phyloP scores from a whole-genome alignment of 2,113 vertebrate genomes.

The Bubo blakistoni region DNA sequence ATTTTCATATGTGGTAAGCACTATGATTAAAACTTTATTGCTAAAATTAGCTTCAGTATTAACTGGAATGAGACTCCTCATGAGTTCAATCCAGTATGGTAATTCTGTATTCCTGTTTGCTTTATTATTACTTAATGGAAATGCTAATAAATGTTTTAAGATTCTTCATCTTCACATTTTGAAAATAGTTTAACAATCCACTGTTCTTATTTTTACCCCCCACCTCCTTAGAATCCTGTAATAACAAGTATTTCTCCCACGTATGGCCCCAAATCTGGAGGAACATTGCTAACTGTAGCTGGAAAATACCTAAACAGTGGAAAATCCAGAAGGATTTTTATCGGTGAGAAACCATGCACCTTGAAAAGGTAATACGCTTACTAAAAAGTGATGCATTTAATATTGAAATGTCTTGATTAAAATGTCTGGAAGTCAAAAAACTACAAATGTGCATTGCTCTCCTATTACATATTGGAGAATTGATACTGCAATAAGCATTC shows the following conservation, averaged over 20 bases:
- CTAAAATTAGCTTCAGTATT: background rate
- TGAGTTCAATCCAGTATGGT: background rate
- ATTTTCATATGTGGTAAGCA: slow-evolving; percentile 91
- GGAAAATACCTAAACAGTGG: slow-evolving; percentile 88
- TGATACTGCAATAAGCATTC: background rate
- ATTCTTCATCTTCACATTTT: background rate
- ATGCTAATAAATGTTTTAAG: background rate
- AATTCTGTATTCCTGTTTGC: background rate
- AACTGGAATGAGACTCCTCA: background rate
- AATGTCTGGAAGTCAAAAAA: background rate
- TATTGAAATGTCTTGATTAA: background rate
- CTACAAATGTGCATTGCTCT: background rate
- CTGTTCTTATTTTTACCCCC: slow-evolving; percentile 14
- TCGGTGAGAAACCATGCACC: slow-evolving; percentile 83
- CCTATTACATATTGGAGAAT: background rate
- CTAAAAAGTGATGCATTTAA: background rate
- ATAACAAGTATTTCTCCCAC: slow-evolving; percentile 87
- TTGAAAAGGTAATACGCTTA: slow-evolving; percentile 82
- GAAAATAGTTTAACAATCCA: background rate
- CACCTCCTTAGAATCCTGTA: slow-evolving; percentile 78
- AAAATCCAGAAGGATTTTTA: slow-evolving; percentile 80
- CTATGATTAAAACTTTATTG: background rate
- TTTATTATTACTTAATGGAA: background rate
- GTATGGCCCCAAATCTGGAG: slow-evolving; percentile 90
- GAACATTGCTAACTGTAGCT: slow-evolving; percentile 86